Conservation (phyloP, 1,140 invertebrate species). For the Akabosia matsudoensis region DNA sequence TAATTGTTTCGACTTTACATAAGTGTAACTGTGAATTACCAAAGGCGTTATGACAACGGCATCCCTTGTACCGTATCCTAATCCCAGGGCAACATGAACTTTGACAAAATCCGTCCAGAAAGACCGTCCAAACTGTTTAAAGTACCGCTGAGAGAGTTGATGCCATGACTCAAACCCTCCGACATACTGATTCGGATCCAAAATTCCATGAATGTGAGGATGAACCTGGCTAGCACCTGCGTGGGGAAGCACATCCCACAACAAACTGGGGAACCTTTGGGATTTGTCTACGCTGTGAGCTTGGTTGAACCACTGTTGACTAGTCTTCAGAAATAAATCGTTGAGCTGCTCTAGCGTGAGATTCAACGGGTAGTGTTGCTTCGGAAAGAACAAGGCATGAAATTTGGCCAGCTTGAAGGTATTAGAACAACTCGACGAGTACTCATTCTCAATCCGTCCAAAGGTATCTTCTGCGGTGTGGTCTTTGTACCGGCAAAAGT, state of each 20-base stretch:
- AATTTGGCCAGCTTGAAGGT: slow-evolving; percentile 56
- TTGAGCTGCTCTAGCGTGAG: slow-evolving; percentile 51
- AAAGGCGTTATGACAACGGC: slow-evolving; percentile 53
- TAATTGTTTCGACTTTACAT: background rate
- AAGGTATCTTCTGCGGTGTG: slow-evolving; percentile 52
- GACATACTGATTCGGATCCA: slow-evolving; percentile 52
- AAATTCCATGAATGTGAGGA: slow-evolving; percentile 55
- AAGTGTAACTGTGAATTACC: slow-evolving; percentile 49
- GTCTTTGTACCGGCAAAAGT: slow-evolving; percentile 51
- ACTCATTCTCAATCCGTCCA: slow-evolving; percentile 51
- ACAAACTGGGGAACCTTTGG: slow-evolving; percentile 40
- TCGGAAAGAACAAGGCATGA: slow-evolving; percentile 54
- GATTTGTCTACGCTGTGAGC: slow-evolving; percentile 36
- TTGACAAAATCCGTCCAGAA: slow-evolving; percentile 53
- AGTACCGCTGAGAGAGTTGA: slow-evolving; percentile 49
- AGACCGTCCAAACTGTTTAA: slow-evolving; percentile 46
- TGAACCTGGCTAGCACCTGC: slow-evolving; percentile 57
- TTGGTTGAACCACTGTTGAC: slow-evolving; percentile 50
- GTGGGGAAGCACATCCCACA: slow-evolving; percentile 56
- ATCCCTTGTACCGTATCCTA: slow-evolving; percentile 49
- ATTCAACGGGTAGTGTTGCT: slow-evolving; percentile 53
- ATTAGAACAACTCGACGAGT: slow-evolving; percentile 54
- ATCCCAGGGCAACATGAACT: slow-evolving; percentile 52
- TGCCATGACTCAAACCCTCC: slow-evolving; percentile 52
- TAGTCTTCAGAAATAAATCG: slow-evolving; percentile 51